Base-by-base conservation (phyloP, 2,113 vertebrate genomes). In the Gobio gobio region DNA sequence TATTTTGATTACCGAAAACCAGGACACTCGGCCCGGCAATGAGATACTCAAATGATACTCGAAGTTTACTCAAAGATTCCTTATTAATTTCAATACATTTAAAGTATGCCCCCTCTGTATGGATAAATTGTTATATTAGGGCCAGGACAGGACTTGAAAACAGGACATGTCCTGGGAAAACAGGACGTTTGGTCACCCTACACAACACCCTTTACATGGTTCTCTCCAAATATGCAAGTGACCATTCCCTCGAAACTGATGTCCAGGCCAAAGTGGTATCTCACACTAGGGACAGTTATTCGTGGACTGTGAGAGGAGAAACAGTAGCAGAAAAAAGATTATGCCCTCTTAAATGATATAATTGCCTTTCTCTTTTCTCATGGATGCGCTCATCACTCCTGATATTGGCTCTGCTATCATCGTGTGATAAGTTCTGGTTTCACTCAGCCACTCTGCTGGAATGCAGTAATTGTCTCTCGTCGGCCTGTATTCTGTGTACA, bases 391-490 rank as follows among this genome's bases (percentile, higher is more conserved):
- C 43, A 70, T 54, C 54, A 59, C 54, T 58, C 54, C 66, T 81
- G 40, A 36, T 70, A 86, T 75, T 77, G 68, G 43, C 64, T 80
- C 64, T 58, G 36, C 66, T 26, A 74, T 81, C 68, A 80, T 76
- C 4, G 4, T 68, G 49, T 83, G 72, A 83, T 83, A 76, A 78
- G 74, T 63, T 79, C 47, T 78, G 63, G 63, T 40, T 68, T 77
- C 61, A 13, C 47, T 76, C 70, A 72, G 59, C 29, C 59, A 4
- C 81, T 83, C 79, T 83, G 29, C 36, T 61, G 26, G 68, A 81
- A 81, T 29, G 36, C 82, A 64, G 68, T 84, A 75, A 84, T 81
- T 80, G 66, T 84, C 76, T 75, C 47, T 73, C 76, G 12, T 74
- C 22, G 86, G 12, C 22, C 40, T 68, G 24, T 47, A 8, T 72